Conservation (phyloP, 2,888 invertebrate genomes). For the Deilephila porcellus region DNA sequence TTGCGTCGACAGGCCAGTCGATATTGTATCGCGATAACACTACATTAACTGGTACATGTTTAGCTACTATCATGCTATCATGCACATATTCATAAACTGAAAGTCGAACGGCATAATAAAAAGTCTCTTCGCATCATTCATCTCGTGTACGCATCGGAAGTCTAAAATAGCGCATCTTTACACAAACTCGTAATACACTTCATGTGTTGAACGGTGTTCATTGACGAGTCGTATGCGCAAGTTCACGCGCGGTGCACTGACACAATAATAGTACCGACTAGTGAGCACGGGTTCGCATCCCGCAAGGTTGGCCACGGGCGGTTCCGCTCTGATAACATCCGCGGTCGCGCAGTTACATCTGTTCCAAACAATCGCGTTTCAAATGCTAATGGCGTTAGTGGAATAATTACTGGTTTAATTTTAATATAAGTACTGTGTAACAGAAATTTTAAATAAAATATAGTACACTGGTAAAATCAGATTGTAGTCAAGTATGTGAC, state of each 20-base stretch:
- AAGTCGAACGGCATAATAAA: neutral
- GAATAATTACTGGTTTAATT: neutral
- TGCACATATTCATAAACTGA: neutral
- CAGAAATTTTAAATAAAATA: neutral
- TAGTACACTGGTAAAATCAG: neutral
- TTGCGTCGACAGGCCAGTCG: no score
- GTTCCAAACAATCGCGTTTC: slow-evolving; percentile 40
- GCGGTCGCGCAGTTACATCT: slow-evolving; percentile 49
- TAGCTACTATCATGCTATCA: neutral
- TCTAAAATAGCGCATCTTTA: neutral
- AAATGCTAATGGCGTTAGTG: neutral
- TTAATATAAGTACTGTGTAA: neutral
- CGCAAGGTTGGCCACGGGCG: slow-evolving; percentile 49
- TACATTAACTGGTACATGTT: no score
- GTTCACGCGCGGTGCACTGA: slow-evolving; percentile 33
- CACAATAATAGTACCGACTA: slow-evolving; percentile 34
- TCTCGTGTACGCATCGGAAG: neutral
- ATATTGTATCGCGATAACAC: no score
- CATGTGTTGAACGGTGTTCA: slow-evolving; percentile 8
- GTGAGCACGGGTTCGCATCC: slow-evolving; percentile 42
- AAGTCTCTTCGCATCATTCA: neutral
- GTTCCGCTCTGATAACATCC: slow-evolving; percentile 64
- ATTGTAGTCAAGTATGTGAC: no score
- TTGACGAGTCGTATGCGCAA: slow-evolving; percentile 24
- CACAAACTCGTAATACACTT: slow-evolving; percentile 2